A percentile compares a stretch with the other conserved stretches of the same genome.
Evolutionary conservation across 2,888 invertebrate genomes (phyloP).

Genomic region (Myathropa florea): DNA sequence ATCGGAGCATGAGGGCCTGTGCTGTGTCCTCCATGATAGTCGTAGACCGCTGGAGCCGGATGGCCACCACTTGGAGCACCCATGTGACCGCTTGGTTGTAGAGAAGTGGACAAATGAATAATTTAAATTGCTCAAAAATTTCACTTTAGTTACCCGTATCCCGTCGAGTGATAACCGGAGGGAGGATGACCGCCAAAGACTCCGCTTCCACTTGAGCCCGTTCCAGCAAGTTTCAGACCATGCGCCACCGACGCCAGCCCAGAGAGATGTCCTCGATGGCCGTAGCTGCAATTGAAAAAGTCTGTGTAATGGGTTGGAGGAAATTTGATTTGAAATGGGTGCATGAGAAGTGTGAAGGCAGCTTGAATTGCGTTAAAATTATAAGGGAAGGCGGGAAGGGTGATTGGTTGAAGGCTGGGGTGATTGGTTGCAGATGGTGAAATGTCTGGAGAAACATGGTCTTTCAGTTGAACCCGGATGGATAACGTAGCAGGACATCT

Average conservation of each 20-base stretch:
- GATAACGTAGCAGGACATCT: no score
- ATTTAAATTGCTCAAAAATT: slow-evolving; percentile 19
- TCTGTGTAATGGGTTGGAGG: background rate
- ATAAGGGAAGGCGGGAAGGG: background rate
- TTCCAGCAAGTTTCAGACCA: slow-evolving; percentile 28
- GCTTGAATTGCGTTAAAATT: background rate
- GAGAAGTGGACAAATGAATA: slow-evolving; percentile 6
- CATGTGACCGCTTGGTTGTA: slow-evolving; percentile 36
- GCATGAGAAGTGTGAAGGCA: background rate
- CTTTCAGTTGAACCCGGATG: no score
- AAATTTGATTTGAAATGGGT: background rate
- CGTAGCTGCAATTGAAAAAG: slow-evolving; percentile 34
- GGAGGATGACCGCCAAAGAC: slow-evolving; percentile 27
- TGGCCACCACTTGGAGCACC: slow-evolving; percentile 54
- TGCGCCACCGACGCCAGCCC: slow-evolving; percentile 42
- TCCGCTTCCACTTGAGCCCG: slow-evolving; percentile 50
- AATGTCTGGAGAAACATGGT: no score
- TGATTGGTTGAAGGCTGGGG: background rate
- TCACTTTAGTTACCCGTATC: slow-evolving; percentile 48
- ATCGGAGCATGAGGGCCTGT: slow-evolving; percentile 37
- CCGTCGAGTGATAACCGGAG: slow-evolving; percentile 37
- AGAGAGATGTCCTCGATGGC: slow-evolving; percentile 35
- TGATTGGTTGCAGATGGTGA: background rate
- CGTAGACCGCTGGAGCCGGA: slow-evolving; percentile 56
- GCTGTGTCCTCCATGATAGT: slow-evolving; percentile 34